Evolutionary conservation across 2,888 invertebrate genomes (phyloP).

Genomic region (Carpatolechia fugitivella): DNA sequence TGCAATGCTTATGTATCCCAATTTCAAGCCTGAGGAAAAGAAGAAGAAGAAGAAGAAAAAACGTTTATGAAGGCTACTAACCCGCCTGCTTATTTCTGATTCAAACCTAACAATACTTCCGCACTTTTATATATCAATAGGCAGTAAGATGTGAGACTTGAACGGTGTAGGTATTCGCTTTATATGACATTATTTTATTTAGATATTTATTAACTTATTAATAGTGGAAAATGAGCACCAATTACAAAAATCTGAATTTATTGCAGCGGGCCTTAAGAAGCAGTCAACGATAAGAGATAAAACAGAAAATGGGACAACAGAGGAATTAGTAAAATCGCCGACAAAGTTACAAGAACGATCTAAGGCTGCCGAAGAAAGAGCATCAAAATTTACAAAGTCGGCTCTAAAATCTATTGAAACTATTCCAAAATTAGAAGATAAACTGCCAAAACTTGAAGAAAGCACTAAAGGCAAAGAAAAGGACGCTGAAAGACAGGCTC

Average conservation of each 20-base stretch:
- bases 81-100: no score
- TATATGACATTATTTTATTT: no score
- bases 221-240: no score
- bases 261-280: constrained; percentile 68
- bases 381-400: constrained; percentile 56
- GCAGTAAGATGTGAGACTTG: no score
- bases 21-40: no score
- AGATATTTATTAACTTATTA: not conserved
- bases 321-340: constrained; percentile 62
- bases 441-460: constrained; percentile 15
- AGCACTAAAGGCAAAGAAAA: constrained; percentile 23
- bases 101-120: no score
- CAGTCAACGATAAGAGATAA: constrained; percentile 69
- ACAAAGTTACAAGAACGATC: constrained; percentile 60
- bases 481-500: constrained; percentile 31
- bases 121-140: no score
- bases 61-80: no score
- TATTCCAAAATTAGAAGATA: constrained; percentile 42
- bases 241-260: constrained; percentile 9
- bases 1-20: not conserved
- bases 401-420: constrained; percentile 39
- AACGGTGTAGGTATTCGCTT: no score
- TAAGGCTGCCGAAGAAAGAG: constrained; percentile 54
- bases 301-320: constrained; percentile 58
- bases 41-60: no score